Evolutionary conservation across 53 echinoderm and acorn worm genomes (phyloP).

Genomic region (Echinometra lucunter): DNA sequence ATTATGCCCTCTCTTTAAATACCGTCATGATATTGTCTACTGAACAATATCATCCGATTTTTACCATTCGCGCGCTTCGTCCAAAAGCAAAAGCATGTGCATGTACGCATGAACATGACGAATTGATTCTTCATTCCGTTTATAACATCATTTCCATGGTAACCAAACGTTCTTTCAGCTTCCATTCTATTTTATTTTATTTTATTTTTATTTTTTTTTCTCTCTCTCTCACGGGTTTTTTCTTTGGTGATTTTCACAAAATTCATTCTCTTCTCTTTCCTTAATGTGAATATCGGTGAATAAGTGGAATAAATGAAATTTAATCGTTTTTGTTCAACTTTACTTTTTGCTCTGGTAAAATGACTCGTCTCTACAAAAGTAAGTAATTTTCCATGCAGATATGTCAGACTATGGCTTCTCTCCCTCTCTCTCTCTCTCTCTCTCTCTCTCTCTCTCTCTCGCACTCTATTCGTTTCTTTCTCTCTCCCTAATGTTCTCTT

Average conservation of each 20-base stretch:
- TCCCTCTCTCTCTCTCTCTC: background rate
- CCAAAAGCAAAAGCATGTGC: background rate
- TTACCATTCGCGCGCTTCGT: background rate
- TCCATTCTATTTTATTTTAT: background rate
- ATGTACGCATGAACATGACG: background rate
- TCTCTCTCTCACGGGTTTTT: background rate
- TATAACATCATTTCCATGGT: background rate
- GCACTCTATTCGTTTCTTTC: background rate
- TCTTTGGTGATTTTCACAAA: background rate
- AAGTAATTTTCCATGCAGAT: too few relatives aligned
- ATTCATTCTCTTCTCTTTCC: background rate
- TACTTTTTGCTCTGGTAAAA: too few relatives aligned
- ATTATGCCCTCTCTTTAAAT: background rate
- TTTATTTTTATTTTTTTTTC: background rate
- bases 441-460: background rate
- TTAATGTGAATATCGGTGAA: too few relatives aligned
- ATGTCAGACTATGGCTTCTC: too few relatives aligned
- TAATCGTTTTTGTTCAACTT: too few relatives aligned
- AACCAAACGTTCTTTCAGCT: background rate
- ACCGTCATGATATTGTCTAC: background rate
- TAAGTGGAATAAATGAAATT: too few relatives aligned
- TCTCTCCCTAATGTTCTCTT: background rate
- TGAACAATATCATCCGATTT: constrained; percentile 1
- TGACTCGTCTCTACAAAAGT: too few relatives aligned
- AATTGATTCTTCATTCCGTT: background rate